A percentile compares a stretch with the other conserved stretches of the same genome.
Evolutionary conservation across 2,797 vertebrate genomes (phyloP).

Genomic region (Spondyliosoma cantharus): DNA sequence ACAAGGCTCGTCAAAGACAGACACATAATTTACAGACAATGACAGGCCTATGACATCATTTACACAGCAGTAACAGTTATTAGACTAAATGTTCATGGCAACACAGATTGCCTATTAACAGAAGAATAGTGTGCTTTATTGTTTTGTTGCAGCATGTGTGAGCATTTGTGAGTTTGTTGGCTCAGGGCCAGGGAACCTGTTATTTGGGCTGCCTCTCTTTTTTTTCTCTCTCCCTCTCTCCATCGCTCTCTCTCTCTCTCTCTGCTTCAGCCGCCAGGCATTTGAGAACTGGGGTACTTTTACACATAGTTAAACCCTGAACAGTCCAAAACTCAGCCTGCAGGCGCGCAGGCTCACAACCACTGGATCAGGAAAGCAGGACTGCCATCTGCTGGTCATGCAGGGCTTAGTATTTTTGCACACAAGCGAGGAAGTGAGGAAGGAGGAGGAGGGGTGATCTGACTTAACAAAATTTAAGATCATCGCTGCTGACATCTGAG

Average conservation of each 20-base stretch:
- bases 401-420: constrained; percentile 8
- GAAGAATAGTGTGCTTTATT: constrained; percentile 77
- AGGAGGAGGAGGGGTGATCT: constrained; percentile 41
- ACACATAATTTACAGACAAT: constrained; percentile 69
- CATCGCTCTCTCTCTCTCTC: constrained; percentile 19
- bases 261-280: constrained; percentile 69
- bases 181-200: constrained; percentile 77
- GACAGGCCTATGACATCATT: constrained; percentile 80
- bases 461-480: constrained; percentile 66
- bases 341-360: constrained; percentile 37
- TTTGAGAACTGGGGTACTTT: constrained; percentile 82
- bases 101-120: constrained; percentile 82
- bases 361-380: constrained; percentile 79
- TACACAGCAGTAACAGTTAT: constrained; percentile 80
- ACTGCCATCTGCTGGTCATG: constrained; percentile 85
- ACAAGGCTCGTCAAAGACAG: constrained; percentile 63
- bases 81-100: constrained; percentile 79
- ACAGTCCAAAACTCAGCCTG: constrained; percentile 78
- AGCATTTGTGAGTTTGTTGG: constrained; percentile 80
- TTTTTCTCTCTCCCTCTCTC: not conserved
- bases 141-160: constrained; percentile 75
- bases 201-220: constrained; percentile 72
- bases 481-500: constrained; percentile 73
- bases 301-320: constrained; percentile 84
- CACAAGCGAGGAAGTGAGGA: constrained; percentile 1